Base-by-base conservation (phyloP, 2,797 vertebrate genomes). In the Menidia menidia region DNA sequence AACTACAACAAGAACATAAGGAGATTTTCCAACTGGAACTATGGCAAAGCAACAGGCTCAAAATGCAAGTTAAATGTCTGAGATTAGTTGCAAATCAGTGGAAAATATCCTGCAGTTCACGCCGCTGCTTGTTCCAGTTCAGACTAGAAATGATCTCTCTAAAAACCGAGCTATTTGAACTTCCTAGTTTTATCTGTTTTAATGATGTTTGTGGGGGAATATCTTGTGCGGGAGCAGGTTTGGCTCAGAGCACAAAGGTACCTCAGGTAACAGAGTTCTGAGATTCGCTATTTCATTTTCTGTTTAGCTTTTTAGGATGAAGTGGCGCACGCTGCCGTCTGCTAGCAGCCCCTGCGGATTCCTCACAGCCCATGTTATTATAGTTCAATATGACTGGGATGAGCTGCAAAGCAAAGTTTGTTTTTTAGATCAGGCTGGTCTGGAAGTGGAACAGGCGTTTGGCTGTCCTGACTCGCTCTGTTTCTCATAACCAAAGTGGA, bases 391-490 rank as follows among this genome's bases (percentile, higher is more conserved):
- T 18, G 64, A 86, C 73, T 70, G 68, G 71, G 54, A 61, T 78
- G 60, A 82, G 86, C 81, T 74, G 72, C 75, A 65, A 78, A 86
- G 77, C 57, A 73, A 84, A 80, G 70, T 62, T 73, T 18, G 19
- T 86, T 83, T 80, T 50, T 83, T 77, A 88, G 69, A 76, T 88
- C 64, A 60, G 33, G 60, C 59, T 50, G 58, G 59, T 72, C 87
- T 77, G 73, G 81, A 93, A 93, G 90, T 90, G 86, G 88, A 84
- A 75, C 41, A 6, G 69, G 65, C 50, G 6, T 77, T 75, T 73
- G 42, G 30, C 66, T 81, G 66, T 81, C 73, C 82, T 67, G 64
- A 60, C 87, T 53, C 81, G 75, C 68, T 77, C 73, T 39, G 75
- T 86, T 88, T 84, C 70, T 78, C 18, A 68, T 57, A 73, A 81